Evolutionary conservation across 2,113 vertebrate genomes (phyloP), one percentile per base, ranked within the genome.

Genomic region (Eulacestoma nigropectus): DNA sequence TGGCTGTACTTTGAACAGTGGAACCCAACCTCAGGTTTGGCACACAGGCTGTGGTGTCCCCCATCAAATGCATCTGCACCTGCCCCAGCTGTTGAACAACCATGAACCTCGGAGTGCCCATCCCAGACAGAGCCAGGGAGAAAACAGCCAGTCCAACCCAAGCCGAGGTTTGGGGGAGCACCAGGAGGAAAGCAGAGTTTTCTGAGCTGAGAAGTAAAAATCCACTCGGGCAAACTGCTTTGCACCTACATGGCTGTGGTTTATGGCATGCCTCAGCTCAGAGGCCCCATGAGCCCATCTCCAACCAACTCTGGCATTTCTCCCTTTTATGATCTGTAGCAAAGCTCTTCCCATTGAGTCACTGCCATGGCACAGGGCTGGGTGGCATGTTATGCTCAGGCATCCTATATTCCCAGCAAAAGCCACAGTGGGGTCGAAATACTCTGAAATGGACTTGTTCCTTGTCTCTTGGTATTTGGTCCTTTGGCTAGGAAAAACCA

Each of bases 101-200:
- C 6, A 13, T 26, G n/a, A 33, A 20, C n/a, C 11, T 52, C 2
- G 5, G 50, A 62, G 64, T 22, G n/a, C 59, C 16, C 19, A 13
- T 17, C 18, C 49, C 1, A 0, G 8, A n/a, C 7, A 30, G 49
- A 76, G 39, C 33, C 1, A 1, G 27, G 55, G 19, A 27, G 33
- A 63, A 69, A 80, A 16, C 49, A 92, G 39, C 57, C 41, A 30
- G 17, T 63, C 26, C 49, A 68, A 11, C 70, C 32, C 0, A 0
- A 49, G 16, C 44, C 1, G 2, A 41, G 17, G 2, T 41, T 27
- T 72, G 9, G 39, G 59, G 53, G 16, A 65, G 19, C 27, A 64
- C 3, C 7, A 21, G 74, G 41, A 67, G 32, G n/a, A 87, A 35
- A 78, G 32, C 49, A 63, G 2, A 37, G 30, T 63, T 84, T 83